Conservation (phyloP, 2,113 vertebrate genomes). For the Syngnathus floridae region DNA sequence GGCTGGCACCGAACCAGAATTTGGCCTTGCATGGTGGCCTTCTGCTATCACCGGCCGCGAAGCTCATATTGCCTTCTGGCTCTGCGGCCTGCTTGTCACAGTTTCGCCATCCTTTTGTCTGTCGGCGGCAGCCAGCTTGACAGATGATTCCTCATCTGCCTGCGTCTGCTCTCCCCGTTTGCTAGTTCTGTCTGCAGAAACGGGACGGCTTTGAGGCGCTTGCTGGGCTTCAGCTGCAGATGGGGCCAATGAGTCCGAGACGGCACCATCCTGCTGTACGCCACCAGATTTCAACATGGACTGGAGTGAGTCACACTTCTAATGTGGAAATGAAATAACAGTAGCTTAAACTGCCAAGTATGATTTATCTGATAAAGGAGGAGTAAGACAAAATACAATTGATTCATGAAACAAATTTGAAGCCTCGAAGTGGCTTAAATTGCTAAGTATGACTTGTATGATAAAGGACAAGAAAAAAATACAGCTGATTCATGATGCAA, state of each 20-base stretch:
- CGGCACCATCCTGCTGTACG: background rate
- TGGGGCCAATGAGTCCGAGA: background rate
- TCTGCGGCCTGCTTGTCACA: background rate
- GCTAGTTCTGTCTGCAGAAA: background rate
- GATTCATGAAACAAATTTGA: too few species aligned
- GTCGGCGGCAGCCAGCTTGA: background rate
- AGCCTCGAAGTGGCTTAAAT: too few species aligned
- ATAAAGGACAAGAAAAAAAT: too few species aligned
- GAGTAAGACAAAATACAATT: too few species aligned
- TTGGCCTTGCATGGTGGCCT: background rate
- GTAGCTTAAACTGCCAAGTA: background rate
- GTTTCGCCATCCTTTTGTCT: background rate
- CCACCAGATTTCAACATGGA: background rate
- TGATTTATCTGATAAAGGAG: too few species aligned
- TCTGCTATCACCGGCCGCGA: background rate
- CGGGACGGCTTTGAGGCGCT: background rate
- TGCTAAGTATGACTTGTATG: too few species aligned
- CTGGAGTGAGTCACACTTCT: background rate
- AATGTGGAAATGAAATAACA: background rate
- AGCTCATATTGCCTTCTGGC: constrained; percentile 4
- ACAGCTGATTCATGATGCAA: too few species aligned
- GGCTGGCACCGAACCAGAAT: background rate
- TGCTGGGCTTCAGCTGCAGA: background rate
- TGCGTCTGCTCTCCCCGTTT: background rate
- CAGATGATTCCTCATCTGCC: background rate